Evolutionary conservation across 2,113 vertebrate species (phyloP).

Genomic region (Anguilla japonica): DNA sequence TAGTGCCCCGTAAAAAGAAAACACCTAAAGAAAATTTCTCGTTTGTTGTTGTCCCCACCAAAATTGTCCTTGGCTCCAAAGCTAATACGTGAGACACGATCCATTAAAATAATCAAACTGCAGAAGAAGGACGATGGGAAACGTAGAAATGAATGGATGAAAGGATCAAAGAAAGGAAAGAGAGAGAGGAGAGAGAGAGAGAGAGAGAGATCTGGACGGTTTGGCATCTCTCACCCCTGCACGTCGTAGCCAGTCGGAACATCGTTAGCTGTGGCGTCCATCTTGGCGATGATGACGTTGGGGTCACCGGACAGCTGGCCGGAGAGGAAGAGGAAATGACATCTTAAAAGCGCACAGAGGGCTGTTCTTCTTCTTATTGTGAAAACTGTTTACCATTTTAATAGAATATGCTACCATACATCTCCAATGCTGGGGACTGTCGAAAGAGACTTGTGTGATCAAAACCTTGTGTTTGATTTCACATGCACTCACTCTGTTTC

Average conservation of each 20-base stretch:
- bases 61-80: too few species aligned
- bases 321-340: not conserved
- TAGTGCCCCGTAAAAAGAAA: too few species aligned
- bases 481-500: too few species aligned
- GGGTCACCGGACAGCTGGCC: slow-evolving; percentile 57
- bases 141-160: not conserved
- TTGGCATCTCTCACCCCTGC: slow-evolving; percentile 62
- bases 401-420: not conserved
- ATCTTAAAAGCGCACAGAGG: not conserved
- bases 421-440: not conserved
- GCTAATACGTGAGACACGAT: not conserved
- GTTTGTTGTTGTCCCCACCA: too few species aligned
- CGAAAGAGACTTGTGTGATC: not conserved
- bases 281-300: slow-evolving; percentile 62
- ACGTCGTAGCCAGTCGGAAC: slow-evolving; percentile 66
- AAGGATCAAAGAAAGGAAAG: not conserved
- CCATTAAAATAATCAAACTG: not conserved
- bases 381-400: not conserved
- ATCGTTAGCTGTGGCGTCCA: slow-evolving; percentile 70
- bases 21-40: too few species aligned
- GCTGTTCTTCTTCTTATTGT: not conserved
- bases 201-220: not conserved
- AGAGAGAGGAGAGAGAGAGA: too few species aligned
- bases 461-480: not conserved
- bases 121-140: not conserved